Conservation (phyloP, 2,797 vertebrate genomes). For the Echiichthys vipera region DNA sequence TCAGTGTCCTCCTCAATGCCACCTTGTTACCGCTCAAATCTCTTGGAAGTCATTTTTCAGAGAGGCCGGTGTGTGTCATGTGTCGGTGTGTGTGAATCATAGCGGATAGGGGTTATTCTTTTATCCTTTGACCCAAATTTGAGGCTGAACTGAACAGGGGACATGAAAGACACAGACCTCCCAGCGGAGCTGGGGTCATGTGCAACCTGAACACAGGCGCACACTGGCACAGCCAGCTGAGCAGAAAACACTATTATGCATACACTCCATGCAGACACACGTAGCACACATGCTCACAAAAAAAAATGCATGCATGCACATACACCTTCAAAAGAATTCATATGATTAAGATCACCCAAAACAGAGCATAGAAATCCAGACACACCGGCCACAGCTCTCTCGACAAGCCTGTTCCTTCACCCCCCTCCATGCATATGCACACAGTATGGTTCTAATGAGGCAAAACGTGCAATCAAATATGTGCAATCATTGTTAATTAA, state of each 20-base stretch:
- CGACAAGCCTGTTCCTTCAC: constrained; percentile 8
- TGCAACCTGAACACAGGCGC: constrained; percentile 74
- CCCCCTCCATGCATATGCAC: constrained; percentile 2
- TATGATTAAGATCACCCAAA: constrained; percentile 38
- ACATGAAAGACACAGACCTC: constrained; percentile 83
- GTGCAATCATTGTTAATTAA: constrained; percentile 25
- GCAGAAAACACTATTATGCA: constrained; percentile 79
- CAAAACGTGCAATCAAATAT: constrained; percentile 16
- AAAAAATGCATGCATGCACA: constrained; percentile 51
- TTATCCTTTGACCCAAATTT: constrained; percentile 85
- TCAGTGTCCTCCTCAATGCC: constrained; percentile 63
- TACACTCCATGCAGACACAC: constrained; percentile 43
- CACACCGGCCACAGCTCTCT: constrained; percentile 52
- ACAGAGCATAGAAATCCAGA: constrained; percentile 37
- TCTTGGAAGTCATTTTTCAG: constrained; percentile 72
- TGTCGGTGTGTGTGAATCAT: constrained; percentile 47
- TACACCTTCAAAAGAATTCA: constrained; percentile 58
- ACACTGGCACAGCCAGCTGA: constrained; percentile 71
- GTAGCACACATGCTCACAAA: constrained; percentile 38
- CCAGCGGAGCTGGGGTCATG: constrained; percentile 77
- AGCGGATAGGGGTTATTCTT: constrained; percentile 70
- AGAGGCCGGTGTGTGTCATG: constrained; percentile 32
- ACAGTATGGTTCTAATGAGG: constrained; percentile 32
- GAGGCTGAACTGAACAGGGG: constrained; percentile 73
- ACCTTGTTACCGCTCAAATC: constrained; percentile 67